A percentile compares a stretch with the other conserved stretches of the same genome.
These are phyloP conservation scores for Nephrotoma appendiculata DNA, from an alignment of 2,888 invertebrate genomes.

Conservation along the genomic window DNA sequence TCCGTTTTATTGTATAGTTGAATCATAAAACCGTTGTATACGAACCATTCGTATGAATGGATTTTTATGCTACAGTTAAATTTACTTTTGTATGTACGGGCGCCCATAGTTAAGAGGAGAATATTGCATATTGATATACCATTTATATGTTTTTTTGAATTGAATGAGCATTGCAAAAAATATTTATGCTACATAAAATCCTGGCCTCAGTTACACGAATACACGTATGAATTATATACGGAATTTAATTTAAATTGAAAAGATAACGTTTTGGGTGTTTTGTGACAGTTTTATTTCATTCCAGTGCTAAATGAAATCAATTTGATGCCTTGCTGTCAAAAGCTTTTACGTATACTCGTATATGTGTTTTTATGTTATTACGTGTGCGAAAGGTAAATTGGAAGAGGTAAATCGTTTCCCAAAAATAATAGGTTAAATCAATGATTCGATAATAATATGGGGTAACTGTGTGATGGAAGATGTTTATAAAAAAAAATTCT, in stretches of 20 bases:
- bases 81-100: too few relatives aligned
- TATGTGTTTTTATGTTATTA: neutral
- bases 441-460: neutral
- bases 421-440: neutral
- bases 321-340: too few relatives aligned
- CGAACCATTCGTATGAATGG: neutral
- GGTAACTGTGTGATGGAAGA: too few relatives aligned
- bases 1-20: neutral
- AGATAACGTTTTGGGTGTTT: neutral
- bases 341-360: too few relatives aligned
- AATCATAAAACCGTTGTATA: neutral
- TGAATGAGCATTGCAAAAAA: neutral
- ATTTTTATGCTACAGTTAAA: too few relatives aligned
- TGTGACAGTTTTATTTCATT: neutral
- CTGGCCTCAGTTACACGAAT: neutral
- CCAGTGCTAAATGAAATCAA: too few relatives aligned
- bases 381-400: neutral
- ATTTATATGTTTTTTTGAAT: neutral
- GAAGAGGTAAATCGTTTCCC: neutral
- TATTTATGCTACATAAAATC: neutral
- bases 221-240: neutral
- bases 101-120: neutral
- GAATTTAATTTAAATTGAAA: neutral
- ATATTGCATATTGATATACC: neutral
- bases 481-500: neutral